phyloP scores from a whole-genome alignment of 2,113 vertebrate genomes.

The Capreolus pygargus region DNA sequence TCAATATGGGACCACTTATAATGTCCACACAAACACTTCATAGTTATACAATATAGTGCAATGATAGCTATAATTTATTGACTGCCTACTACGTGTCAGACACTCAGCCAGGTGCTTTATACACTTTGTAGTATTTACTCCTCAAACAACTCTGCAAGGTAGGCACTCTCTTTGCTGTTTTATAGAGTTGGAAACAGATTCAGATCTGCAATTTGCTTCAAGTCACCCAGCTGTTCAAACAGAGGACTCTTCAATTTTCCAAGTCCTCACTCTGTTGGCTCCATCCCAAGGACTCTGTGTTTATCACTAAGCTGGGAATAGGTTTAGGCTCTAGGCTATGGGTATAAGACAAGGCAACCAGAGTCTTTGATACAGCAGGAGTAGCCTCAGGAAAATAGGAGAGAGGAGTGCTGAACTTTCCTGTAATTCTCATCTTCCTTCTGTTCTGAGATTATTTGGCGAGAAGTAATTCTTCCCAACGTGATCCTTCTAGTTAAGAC shows the following conservation, averaged over 20 bases:
- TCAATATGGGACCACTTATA: neutral
- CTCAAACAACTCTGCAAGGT: neutral
- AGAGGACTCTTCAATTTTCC: neutral
- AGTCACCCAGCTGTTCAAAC: slow-evolving; percentile 4
- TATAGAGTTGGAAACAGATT: slow-evolving; percentile 5
- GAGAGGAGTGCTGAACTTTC: neutral
- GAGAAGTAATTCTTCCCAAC: neutral
- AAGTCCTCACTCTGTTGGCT: neutral
- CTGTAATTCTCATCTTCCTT: neutral
- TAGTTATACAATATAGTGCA: neutral
- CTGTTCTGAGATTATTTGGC: neutral
- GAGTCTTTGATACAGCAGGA: neutral
- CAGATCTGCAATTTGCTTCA: neutral
- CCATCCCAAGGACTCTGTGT: neutral
- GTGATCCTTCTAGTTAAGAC: neutral
- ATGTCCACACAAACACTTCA: neutral
- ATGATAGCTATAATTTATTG: neutral
- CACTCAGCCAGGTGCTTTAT: neutral
- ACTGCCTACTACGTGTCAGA: neutral
- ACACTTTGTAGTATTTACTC: neutral
- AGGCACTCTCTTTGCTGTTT: neutral
- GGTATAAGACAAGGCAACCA: neutral
- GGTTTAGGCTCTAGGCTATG: neutral
- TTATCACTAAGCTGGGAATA: neutral
- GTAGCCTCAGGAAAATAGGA: neutral